These are phyloP conservation scores for Nymphalis c-album DNA, from an alignment of 2,888 invertebrate genomes.

Conservation along the genomic window DNA sequence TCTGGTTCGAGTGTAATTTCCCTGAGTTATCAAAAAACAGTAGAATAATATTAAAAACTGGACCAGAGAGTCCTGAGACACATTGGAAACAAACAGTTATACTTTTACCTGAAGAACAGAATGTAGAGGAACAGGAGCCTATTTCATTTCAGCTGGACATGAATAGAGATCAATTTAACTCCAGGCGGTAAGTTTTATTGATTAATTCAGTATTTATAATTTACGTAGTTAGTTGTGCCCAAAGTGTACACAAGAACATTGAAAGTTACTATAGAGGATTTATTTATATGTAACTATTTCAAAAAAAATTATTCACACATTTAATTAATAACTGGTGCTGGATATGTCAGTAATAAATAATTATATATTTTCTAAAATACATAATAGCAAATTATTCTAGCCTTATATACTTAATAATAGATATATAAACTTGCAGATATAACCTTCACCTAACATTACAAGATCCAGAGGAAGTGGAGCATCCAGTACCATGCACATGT, in stretches of 20 bases:
- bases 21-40: conserved; percentile 75
- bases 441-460: conserved; percentile 85
- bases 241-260: no score
- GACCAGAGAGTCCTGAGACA: conserved; percentile 86
- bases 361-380: no score
- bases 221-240: not conserved
- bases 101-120: conserved; percentile 85
- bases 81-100: conserved; percentile 98
- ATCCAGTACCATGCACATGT: conserved; percentile 90
- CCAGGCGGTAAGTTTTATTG: conserved; percentile 63
- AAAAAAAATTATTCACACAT: no score
- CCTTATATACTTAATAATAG: no score
- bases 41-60: conserved; percentile 85
- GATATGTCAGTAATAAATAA: no score
- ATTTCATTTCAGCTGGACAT: conserved; percentile 86
- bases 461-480: conserved; percentile 85
- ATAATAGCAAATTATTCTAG: no score
- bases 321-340: no score
- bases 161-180: conserved; percentile 70
- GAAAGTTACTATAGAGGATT: no score
- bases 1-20: conserved; percentile 91
- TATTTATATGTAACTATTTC: no score
- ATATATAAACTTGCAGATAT: conserved; percentile 72
- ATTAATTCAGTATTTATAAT: not conserved
- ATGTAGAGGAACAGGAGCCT: conserved; percentile 82